Conservation (phyloP, 2,113 vertebrate species). For the Pedionomus torquatus region DNA sequence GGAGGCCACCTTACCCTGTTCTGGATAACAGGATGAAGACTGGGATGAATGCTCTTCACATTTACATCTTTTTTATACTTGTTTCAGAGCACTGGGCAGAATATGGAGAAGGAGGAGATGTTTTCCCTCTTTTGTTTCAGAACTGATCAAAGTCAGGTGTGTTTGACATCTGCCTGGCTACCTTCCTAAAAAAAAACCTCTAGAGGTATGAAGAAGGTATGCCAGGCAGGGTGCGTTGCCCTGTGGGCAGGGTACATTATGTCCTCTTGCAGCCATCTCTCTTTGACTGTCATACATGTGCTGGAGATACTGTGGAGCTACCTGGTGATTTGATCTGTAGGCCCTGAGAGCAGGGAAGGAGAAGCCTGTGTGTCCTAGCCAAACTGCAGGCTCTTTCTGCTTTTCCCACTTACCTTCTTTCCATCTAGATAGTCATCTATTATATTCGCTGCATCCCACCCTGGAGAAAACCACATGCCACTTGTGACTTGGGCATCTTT, state of each 20-base stretch:
- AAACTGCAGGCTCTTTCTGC: background rate
- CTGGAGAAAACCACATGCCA: background rate
- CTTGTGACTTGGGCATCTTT: background rate
- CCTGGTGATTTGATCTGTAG: background rate
- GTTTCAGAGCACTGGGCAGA: background rate
- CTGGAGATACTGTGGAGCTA: background rate
- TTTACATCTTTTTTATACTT: background rate
- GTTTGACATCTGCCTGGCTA: background rate
- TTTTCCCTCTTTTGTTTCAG: background rate
- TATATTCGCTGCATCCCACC: background rate
- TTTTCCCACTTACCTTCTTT: background rate
- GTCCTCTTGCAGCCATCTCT: background rate
- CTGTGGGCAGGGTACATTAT: background rate
- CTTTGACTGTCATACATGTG: background rate
- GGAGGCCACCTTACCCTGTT: background rate
- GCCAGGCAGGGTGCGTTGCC: accelerated
- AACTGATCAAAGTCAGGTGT: background rate
- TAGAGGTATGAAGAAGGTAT: background rate
- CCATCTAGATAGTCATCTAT: background rate
- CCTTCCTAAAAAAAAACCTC: background rate
- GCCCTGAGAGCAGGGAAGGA: background rate
- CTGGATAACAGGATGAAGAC: background rate
- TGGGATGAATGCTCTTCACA: background rate
- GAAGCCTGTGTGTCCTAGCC: background rate
- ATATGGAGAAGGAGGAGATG: background rate